Evolutionary conservation across 2,888 invertebrate species (phyloP), one percentile per base, ranked within the genome.

Genomic region (Agrochola macilenta): DNA sequence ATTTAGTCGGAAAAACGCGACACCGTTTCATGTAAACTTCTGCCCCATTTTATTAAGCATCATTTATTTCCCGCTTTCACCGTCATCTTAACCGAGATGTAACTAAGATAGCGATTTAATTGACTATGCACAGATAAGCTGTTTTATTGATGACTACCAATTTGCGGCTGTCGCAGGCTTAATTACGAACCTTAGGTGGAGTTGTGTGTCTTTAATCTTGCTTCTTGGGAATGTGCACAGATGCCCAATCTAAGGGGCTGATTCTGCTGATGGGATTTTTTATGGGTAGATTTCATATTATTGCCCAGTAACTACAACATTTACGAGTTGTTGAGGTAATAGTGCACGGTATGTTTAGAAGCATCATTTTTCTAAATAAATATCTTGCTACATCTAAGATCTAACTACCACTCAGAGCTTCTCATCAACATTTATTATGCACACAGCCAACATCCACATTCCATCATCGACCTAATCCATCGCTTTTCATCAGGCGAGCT

Each of bases 111-210:
- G 72, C 61, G 72, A 64, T 90, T 91, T 90, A 91, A 92, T 91
- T 90, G 89, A 89, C 87, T 85, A 85, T 81, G 79, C 82, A 78
- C 83, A 84, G 90, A 88, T 90, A 91, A 87, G 87, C 84, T 74
- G 20, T 61, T 75, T 87, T 88, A 92, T 89, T 87, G 87, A 90
- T 91, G 88, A 78, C 81, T 81, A 78, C 84, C 87, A 88, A 90
- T 90, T 91, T 88, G 85, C 83, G 85, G 69, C 82, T 83, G 80
- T 80, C 85, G 82, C 75, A 82, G 72, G 76, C 75, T 84, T 88
- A 87, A 88, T 87, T 83, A 80, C 86, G 65, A 78, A 82, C 82
- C 73, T 76, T 74, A 81, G 78, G 77, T 74, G 74, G 76, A 73
- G 73, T 20, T 80, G 74, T 69, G 79, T 64, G 77, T 82, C 78